Evolutionary conservation across 2,888 invertebrate species (phyloP), one percentile per base, ranked within the genome.

Genomic region (Chalcis sispes): DNA sequence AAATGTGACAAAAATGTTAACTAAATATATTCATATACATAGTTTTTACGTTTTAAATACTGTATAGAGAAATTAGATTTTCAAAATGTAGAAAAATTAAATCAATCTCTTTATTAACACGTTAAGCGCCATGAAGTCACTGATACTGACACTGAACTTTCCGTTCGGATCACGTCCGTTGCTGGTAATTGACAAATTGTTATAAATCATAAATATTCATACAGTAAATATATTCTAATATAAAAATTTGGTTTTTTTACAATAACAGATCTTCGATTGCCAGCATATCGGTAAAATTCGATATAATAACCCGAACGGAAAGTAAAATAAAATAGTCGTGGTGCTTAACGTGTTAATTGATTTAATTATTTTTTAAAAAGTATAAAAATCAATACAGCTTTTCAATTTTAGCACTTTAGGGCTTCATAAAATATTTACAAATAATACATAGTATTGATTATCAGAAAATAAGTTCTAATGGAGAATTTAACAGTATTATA

Each of bases 401-500:
- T 25, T 54, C 20, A n/a, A 42, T 32, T 65, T 29, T 58, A 74
- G 54, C 23, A 48, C 4, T 7, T 54, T 15, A 18, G n/a, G 25
- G 23, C 18, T 64, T 29, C 32, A 13, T 56, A 72, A 42, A n/a
- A 50, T 73, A 77, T 77, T 15, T 70, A 77, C 72, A 77, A 77
- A 73, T 70, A 77, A 77, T 77, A 71, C 70, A 73, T 42, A 73
- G 65, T 73, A 77, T 71, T 61, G 56, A 70, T 66, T 29, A 74
- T 62, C 32, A 67, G 61, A 42, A 58, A 62, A 40, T 23, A 69
- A 52, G 67, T 13, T 48, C 52, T 18, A 67, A 76, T 50, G 56
- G 56, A 40, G 40, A 58, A 46, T 61, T 70, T 23, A 59, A 61
- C 64, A 77, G 69, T 67, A 76, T 73, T 77, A 69, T 29, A 72